A percentile compares a stretch with the other conserved stretches of the same genome.
phyloP scores from a whole-genome alignment of 1,140 invertebrate genomes.

The Heliconius eleuchia region DNA sequence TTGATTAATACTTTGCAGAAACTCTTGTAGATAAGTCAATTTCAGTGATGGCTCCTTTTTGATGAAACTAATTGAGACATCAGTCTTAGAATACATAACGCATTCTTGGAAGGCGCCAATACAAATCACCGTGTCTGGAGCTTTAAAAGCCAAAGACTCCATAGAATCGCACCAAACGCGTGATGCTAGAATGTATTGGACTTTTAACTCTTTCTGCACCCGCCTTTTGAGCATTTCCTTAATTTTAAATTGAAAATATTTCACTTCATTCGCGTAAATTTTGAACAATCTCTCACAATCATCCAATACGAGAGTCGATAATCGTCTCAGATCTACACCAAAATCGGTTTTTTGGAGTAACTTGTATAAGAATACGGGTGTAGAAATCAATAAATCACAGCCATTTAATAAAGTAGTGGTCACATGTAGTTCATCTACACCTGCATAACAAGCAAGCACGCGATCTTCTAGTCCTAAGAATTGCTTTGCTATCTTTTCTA shows the following conservation, averaged over 20 bases:
- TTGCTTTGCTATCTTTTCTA: constrained; percentile 54
- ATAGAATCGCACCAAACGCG: constrained; percentile 69
- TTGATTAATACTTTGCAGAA: constrained; percentile 53
- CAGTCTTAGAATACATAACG: constrained; percentile 68
- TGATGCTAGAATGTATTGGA: constrained; percentile 64
- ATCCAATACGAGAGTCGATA: constrained; percentile 63
- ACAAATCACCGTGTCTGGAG: constrained; percentile 64
- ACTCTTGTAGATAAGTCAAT: constrained; percentile 49
- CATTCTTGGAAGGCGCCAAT: constrained; percentile 73
- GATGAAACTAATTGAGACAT: constrained; percentile 61
- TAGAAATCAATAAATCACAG: constrained; percentile 64
- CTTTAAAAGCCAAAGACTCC: constrained; percentile 58
- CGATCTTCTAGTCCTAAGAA: constrained; percentile 50
- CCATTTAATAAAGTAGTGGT: constrained; percentile 62
- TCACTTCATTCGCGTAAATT: constrained; percentile 59
- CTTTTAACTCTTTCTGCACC: constrained; percentile 59
- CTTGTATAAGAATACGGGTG: constrained; percentile 55
- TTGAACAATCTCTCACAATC: constrained; percentile 62
- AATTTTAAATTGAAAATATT: constrained; percentile 57
- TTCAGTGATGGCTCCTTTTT: constrained; percentile 49
- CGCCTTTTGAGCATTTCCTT: constrained; percentile 59
- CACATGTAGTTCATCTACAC: constrained; percentile 56
- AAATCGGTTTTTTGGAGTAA: constrained; percentile 58
- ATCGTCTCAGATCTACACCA: constrained; percentile 57
- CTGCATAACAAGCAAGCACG: constrained; percentile 61